Conservation (phyloP, 2,797 vertebrate genomes). For the Labeo calbasu region DNA sequence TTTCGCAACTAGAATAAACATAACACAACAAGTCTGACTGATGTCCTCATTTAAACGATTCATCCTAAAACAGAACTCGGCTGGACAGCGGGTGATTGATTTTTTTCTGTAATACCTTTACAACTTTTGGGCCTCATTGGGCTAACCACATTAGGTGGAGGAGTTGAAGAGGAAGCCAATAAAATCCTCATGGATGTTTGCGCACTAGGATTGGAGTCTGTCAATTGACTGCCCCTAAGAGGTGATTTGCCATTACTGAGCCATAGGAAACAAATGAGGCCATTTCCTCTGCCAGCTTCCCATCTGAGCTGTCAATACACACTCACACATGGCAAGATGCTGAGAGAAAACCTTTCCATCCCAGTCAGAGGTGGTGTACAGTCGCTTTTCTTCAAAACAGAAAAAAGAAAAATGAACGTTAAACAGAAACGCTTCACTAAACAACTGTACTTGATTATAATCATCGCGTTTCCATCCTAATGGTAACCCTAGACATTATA, state of each 20-base stretch:
- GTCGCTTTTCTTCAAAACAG: conserved; percentile 33
- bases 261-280: conserved; percentile 83
- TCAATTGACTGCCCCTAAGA: conserved; percentile 81
- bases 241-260: conserved; percentile 79
- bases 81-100: conserved; percentile 70
- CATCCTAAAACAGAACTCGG: conserved; percentile 54
- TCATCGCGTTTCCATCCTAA: background rate
- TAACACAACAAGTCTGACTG: conserved; percentile 43
- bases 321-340: conserved; percentile 70
- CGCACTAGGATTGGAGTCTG: conserved; percentile 78
- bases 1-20: conserved; percentile 24
- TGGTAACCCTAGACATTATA: background rate
- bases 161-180: conserved; percentile 77
- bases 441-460: background rate
- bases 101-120: conserved; percentile 74
- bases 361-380: conserved; percentile 32
- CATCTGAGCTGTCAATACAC: conserved; percentile 81
- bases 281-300: conserved; percentile 79
- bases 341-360: conserved; percentile 58
- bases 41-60: conserved; percentile 55
- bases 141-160: conserved; percentile 74
- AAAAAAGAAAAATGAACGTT: background rate
- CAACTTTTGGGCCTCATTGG: conserved; percentile 77
- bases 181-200: conserved; percentile 79
- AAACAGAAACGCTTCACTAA: background rate